These are phyloP conservation scores for Conomelus anceps DNA, from an alignment of 2,888 invertebrate genomes.

Conservation along the genomic window DNA sequence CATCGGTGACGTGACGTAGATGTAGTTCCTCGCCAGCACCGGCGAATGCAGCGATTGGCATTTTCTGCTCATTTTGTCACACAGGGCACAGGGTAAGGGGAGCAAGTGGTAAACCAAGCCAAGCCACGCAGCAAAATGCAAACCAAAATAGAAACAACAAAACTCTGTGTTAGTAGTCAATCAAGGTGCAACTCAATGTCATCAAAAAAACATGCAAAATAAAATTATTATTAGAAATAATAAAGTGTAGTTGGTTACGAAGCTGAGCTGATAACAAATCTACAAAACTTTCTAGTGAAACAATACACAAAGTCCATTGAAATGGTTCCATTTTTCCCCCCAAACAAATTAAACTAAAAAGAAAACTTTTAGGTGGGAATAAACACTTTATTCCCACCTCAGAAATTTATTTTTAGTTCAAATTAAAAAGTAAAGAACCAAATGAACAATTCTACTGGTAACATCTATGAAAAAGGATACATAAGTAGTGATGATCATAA, in stretches of 20 bases:
- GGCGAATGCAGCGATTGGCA: background rate
- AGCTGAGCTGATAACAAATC: background rate
- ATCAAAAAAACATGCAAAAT: conserved; percentile 15
- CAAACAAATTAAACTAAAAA: too few species aligned
- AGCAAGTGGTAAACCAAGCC: conserved; percentile 5
- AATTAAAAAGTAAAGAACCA: background rate
- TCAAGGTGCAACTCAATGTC: background rate
- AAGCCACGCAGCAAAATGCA: background rate
- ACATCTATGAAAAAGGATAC: background rate
- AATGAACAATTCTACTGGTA: background rate
- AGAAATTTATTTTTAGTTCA: too few species aligned
- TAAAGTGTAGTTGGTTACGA: background rate
- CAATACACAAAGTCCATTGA: too few species aligned
- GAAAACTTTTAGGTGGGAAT: too few species aligned
- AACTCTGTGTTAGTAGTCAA: background rate
- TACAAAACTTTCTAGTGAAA: too few species aligned
- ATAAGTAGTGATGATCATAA: too few species aligned
- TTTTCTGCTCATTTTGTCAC: too few species aligned
- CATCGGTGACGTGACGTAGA: background rate
- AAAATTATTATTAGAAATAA: background rate
- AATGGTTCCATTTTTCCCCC: too few species aligned
- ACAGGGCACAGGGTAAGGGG: background rate
- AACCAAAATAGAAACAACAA: background rate
- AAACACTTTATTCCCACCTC: too few species aligned
- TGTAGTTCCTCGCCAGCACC: background rate